A percentile compares a stretch with the other conserved stretches of the same genome.
Evolutionary conservation across 2,888 invertebrate species (phyloP).

Genomic region (Leistus spinibarbis): DNA sequence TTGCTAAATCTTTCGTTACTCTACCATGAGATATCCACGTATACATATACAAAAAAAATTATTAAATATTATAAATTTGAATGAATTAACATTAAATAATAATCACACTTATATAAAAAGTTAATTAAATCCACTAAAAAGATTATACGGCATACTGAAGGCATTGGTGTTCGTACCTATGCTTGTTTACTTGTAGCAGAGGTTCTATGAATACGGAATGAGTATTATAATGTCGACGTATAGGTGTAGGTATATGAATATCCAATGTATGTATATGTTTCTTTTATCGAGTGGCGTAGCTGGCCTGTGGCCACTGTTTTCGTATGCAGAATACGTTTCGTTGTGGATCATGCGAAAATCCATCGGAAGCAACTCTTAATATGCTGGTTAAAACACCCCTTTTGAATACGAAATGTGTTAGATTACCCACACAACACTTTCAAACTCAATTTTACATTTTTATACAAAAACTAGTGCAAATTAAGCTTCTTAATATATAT

Average conservation of each 20-base stretch:
- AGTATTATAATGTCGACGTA: not conserved
- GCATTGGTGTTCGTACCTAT: too few species aligned
- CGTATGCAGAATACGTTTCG: not conserved
- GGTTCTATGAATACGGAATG: not conserved
- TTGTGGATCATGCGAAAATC: slow-evolving; percentile 1
- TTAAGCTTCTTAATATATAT: too few species aligned
- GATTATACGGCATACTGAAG: too few species aligned
- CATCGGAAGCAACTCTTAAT: not conserved
- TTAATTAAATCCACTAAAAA: too few species aligned
- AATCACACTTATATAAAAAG: too few species aligned
- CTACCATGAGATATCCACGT: not conserved
- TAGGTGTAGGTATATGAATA: not conserved
- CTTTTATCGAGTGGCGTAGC: not conserved
- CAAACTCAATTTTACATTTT: too few species aligned
- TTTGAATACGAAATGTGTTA: not conserved
- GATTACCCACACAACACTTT: not conserved
- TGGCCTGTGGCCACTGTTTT: not conserved
- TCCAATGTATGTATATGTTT: not conserved
- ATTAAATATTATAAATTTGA: too few species aligned
- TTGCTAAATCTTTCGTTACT: not conserved
- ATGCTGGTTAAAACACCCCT: not conserved
- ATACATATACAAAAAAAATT: too few species aligned
- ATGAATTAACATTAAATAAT: too few species aligned
- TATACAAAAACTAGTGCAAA: too few species aligned
- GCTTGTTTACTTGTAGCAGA: too few species aligned